Conservation (phyloP, 2,113 vertebrate genomes). For the Rhinopomastus cyanomelas region DNA sequence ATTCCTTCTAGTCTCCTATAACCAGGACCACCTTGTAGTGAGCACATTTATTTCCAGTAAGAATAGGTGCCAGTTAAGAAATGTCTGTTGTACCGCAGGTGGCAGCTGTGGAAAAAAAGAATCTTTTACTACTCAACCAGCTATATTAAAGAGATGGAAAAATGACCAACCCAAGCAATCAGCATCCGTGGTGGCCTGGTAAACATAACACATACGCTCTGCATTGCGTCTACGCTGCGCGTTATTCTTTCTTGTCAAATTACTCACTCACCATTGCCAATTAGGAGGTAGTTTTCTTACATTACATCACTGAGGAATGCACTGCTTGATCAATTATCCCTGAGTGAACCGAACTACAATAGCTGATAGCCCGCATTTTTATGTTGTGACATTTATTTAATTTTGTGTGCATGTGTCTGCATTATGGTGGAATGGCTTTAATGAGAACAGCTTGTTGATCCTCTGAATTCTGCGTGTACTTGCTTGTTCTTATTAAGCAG, state of each 20-base stretch:
- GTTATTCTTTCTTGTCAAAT: background rate
- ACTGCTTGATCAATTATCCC: slow-evolving; percentile 17
- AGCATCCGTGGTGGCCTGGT: background rate
- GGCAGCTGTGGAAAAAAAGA: slow-evolving; percentile 40
- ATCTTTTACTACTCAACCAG: slow-evolving; percentile 4
- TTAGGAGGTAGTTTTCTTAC: slow-evolving; percentile 17
- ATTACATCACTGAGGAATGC: slow-evolving; percentile 1
- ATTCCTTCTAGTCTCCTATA: background rate
- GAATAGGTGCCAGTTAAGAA: background rate
- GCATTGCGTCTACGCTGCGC: background rate
- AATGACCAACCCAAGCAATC: background rate
- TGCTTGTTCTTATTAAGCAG: slow-evolving; percentile 56
- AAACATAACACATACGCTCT: slow-evolving; percentile 18
- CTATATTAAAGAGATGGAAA: background rate
- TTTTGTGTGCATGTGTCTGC: slow-evolving; percentile 34
- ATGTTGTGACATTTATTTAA: slow-evolving; percentile 43
- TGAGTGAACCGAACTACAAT: background rate
- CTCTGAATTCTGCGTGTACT: slow-evolving; percentile 47
- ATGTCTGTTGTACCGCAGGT: background rate
- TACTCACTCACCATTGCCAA: background rate
- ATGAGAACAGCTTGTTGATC: slow-evolving; percentile 56
- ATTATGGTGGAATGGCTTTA: slow-evolving; percentile 32
- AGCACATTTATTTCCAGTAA: background rate
- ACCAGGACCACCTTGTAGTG: background rate
- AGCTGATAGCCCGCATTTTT: slow-evolving; percentile 37